Percentiles rank a stretch among this genome's conserved stretches.
Conservation (phyloP, 2,113 vertebrate species). For the Phoenicopterus ruber region DNA sequence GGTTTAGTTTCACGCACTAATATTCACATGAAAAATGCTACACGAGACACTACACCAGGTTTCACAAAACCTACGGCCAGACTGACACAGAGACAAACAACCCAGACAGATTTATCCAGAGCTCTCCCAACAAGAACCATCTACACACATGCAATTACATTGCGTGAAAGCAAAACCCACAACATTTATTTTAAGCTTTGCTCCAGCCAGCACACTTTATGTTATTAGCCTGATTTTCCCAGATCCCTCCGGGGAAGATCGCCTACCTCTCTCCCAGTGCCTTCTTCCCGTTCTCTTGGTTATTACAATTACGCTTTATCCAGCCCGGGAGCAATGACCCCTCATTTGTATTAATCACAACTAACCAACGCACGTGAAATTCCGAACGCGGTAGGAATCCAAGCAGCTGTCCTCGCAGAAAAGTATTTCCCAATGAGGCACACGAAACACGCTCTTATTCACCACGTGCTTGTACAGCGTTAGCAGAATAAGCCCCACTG, state of each 20-base stretch:
- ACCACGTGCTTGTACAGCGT: rapidly evolving
- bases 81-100: not conserved
- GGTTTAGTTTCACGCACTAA: not conserved
- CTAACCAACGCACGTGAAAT: not conserved
- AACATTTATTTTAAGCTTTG: not conserved
- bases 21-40: not conserved
- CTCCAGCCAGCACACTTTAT: not conserved
- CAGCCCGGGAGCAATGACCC: not conserved
- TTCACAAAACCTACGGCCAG: not conserved
- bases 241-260: not conserved
- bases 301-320: not conserved
- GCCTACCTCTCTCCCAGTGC: not conserved
- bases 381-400: not conserved
- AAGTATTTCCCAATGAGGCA: not conserved
- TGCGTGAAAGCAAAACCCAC: not conserved
- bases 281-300: not conserved
- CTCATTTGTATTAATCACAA: not conserved
- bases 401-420: not conserved
- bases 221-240: not conserved
- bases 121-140: not conserved
- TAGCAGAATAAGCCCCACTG: not conserved
- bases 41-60: not conserved
- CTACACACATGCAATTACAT: not conserved
- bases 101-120: not conserved
- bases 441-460: not conserved